Evolutionary conservation across 2,113 vertebrate species (phyloP).

Genomic region (Haemorhous mexicanus): DNA sequence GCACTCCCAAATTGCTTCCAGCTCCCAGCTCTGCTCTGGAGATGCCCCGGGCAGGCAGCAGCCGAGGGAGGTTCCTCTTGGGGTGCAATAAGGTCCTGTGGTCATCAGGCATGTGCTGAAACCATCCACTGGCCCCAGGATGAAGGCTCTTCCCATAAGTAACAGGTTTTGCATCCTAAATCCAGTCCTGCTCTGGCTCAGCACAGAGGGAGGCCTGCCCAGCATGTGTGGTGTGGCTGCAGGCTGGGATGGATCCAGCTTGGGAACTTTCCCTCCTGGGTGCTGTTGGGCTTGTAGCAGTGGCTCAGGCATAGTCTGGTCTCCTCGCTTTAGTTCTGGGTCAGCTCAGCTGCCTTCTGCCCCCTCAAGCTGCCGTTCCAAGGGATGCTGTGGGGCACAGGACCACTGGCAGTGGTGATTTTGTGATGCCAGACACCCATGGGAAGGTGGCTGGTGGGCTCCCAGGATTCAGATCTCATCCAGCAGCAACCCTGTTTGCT

Average conservation of each 20-base stretch:
- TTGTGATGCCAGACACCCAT: fast-evolving
- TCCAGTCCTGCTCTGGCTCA: background rate
- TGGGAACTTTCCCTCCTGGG: background rate
- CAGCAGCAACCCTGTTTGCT: background rate
- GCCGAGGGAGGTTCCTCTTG: fast-evolving
- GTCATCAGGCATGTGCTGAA: background rate
- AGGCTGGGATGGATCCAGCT: background rate
- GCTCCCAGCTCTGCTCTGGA: background rate
- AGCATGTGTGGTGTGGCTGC: background rate
- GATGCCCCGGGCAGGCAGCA: background rate
- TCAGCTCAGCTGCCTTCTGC: background rate
- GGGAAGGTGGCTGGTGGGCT: background rate
- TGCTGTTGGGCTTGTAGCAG: background rate
- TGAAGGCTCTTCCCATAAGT: background rate
- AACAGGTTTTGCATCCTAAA: background rate
- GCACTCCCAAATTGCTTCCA: background rate
- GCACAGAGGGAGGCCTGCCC: background rate
- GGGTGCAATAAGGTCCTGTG: fast-evolving
- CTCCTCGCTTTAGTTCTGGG: background rate
- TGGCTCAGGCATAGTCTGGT: background rate
- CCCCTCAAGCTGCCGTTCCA: fast-evolving
- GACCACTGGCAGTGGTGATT: fast-evolving
- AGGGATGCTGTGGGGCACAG: background rate
- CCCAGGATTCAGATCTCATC: background rate
- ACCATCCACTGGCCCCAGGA: background rate